phyloP scores from a whole-genome alignment of 2,797 vertebrate genomes.

The Clamator glandarius region DNA sequence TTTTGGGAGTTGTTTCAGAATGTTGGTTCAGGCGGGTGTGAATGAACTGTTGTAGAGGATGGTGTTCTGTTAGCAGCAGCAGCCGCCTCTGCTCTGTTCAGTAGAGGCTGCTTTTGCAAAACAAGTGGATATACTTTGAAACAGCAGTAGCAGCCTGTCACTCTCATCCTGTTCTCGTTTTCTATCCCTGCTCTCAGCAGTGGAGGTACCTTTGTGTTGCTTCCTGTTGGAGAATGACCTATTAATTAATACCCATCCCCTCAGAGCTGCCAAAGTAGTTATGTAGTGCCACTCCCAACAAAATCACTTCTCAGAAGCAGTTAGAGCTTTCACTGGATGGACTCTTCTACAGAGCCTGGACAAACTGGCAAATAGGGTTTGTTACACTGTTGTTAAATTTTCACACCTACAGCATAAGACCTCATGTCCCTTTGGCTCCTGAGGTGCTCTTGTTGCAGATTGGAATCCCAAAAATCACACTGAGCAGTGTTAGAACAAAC shows the following conservation, averaged over 20 bases:
- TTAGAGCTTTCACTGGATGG: neutral
- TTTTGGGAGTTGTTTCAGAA: neutral
- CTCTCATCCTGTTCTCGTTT: conserved; percentile 16
- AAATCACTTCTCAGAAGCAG: neutral
- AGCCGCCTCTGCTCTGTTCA: neutral
- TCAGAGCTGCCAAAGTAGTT: neutral
- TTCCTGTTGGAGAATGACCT: conserved; percentile 39
- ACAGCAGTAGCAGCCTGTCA: neutral
- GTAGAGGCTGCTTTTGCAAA: neutral
- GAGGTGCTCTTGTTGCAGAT: neutral
- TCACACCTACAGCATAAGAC: neutral
- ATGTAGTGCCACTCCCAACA: neutral
- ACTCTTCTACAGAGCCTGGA: neutral
- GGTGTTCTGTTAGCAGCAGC: neutral
- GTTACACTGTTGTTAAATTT: neutral
- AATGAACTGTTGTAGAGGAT: neutral
- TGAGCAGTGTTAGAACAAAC: neutral
- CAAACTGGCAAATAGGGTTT: neutral
- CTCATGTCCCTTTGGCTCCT: neutral
- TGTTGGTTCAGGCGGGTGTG: neutral
- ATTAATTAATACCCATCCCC: conserved; percentile 42
- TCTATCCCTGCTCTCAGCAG: neutral
- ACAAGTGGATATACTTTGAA: neutral
- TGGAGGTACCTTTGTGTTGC: neutral
- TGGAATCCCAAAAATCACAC: neutral